phyloP scores from a whole-genome alignment of 2,888 invertebrate species.

The Resseliella maxima region DNA sequence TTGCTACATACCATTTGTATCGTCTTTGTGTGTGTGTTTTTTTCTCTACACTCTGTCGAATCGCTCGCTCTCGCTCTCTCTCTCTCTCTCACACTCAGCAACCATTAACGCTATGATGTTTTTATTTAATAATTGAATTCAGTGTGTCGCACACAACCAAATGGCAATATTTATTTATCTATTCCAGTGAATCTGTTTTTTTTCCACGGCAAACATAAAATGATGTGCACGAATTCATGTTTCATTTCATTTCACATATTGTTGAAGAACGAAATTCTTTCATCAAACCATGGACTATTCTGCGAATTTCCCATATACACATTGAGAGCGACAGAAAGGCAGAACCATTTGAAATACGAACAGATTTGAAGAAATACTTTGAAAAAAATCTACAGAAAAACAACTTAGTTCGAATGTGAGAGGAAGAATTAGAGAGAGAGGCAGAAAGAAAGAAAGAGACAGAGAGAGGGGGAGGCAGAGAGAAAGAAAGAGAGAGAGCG shows the following conservation, averaged over 20 bases:
- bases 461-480: background rate
- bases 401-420: background rate
- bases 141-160: background rate
- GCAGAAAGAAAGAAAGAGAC: background rate
- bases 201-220: slow-evolving; percentile 7
- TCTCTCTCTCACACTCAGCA: no score
- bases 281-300: background rate
- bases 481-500: background rate
- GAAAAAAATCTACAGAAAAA: no score
- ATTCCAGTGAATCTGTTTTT: slow-evolving; percentile 23
- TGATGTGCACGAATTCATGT: slow-evolving; percentile 47
- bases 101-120: slow-evolving; percentile 54
- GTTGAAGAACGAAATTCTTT: background rate
- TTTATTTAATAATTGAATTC: slow-evolving; percentile 47
- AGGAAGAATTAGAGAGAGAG: background rate
- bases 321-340: background rate
- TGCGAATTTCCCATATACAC: background rate
- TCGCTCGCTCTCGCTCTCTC: no score
- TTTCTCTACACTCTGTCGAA: background rate
- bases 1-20: slow-evolving; percentile 4
- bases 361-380: no score
- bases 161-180: slow-evolving; percentile 53
- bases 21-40: background rate
- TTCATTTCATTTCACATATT: background rate
- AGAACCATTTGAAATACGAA: background rate